Evolutionary conservation across 2,888 invertebrate species (phyloP).

Genomic region (Rambutsinella grinnellia): DNA sequence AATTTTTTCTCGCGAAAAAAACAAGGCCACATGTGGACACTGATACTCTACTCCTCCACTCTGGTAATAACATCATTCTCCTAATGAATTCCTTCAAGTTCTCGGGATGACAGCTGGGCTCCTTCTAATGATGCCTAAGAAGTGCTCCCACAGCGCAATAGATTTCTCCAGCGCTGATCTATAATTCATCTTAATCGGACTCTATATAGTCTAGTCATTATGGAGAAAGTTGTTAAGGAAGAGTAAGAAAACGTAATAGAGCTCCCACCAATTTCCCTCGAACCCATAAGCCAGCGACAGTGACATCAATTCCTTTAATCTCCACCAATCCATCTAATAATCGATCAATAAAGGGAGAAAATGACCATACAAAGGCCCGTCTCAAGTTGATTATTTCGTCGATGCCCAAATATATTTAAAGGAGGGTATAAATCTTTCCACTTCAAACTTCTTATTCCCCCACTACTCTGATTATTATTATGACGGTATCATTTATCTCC

Average conservation of each 20-base stretch:
- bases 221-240: neutral
- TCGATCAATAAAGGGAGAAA: no score
- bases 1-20: neutral
- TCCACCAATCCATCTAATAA: no score
- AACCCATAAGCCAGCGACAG: no score
- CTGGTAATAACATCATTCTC: neutral
- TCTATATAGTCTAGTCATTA: neutral
- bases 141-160: conserved; percentile 21
- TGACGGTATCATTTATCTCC: no score
- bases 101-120: conserved; percentile 34
- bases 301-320: no score
- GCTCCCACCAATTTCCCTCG: no score
- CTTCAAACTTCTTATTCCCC: no score
- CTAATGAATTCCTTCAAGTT: conserved; percentile 35
- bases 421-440: no score
- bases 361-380: no score
- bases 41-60: neutral
- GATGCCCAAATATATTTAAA: no score
- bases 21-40: neutral
- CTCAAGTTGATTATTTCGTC: no score
- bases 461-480: no score
- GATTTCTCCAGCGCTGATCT: conserved; percentile 17
- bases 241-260: neutral
- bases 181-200: conserved; percentile 40
- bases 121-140: conserved; percentile 25